These are phyloP conservation scores for Patella depressa DNA, from an alignment of 2,888 invertebrate species.

Conservation along the genomic window DNA sequence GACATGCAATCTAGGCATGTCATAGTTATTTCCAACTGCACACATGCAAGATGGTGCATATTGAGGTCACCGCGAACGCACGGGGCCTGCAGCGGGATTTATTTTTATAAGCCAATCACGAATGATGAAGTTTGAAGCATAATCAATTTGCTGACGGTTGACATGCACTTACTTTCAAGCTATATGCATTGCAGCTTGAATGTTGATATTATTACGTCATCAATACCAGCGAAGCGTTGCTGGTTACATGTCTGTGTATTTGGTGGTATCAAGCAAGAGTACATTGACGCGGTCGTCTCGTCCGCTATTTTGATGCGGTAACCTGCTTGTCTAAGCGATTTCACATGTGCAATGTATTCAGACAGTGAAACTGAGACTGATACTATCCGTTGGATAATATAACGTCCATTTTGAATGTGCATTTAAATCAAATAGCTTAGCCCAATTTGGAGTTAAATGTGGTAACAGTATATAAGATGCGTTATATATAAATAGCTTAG, in stretches of 20 bases:
- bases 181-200: slow-evolving; percentile 6
- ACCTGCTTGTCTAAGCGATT: neutral
- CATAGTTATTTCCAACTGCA: slow-evolving; percentile 1
- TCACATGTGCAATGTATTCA: neutral
- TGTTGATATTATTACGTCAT: neutral
- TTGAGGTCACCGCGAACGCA: neutral
- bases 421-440: too few species aligned
- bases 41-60: slow-evolving; percentile 9
- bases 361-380: too few species aligned
- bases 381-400: too few species aligned
- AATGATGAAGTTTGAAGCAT: neutral
- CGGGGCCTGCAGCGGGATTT: neutral
- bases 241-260: neutral
- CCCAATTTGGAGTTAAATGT: too few species aligned
- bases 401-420: too few species aligned
- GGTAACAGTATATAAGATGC: too few species aligned
- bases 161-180: neutral
- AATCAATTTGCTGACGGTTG: neutral
- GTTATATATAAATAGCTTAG: too few species aligned
- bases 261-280: neutral
- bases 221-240: neutral
- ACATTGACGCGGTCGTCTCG: slow-evolving; percentile 2
- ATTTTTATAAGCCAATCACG: slow-evolving; percentile 2
- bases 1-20: slow-evolving; percentile 13
- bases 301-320: neutral